Base-by-base conservation (phyloP, 2,888 invertebrate species). In the Drosophila seclusa region DNA sequence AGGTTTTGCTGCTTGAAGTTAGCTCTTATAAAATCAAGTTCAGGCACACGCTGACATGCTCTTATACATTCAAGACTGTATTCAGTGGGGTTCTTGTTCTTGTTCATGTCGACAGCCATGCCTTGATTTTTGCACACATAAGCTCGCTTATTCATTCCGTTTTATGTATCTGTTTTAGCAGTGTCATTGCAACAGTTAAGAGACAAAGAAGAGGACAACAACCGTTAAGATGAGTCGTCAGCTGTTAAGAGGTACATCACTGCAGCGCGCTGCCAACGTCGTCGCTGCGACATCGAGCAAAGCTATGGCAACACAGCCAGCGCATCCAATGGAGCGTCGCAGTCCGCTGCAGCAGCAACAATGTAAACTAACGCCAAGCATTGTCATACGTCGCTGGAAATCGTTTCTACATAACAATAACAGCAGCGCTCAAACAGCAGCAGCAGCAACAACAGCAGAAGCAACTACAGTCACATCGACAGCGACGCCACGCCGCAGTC, bases 311-410 rank as follows among this genome's bases (percentile, higher is more conserved):
- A 21, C 52, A 68, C 45, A 45, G 16, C 38, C 58, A 54, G 58
- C 66, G 60, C 68, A 65, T 27, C 70, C 36, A 54, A 31, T 71
- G 31, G 60, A 68, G 58, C 78, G 45, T 24, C 32, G 34, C 54
- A 31, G 59, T 45, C 75, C 65, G 76, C 83, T 70, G 48, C 85
- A 80, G 42, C 85, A 79, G 59, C 83, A 80, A 66, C 74, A 77
- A 72, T 75, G 74, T 67, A 76, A 64, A 70, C 55, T 76, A 29
- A 59, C 79, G 60, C 53, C 84, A 48, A 90, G 73, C 66, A 79
- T 80, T 74, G 87, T 85, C 68, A 83, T 87, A 57, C 91, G 90
- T 34, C 92, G 92, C 84, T 92, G 92, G 92, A 92, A 92, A 82
- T 90, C 91, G 84, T 82, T 86, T 66, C 78, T 89, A 79, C 85